These are phyloP conservation scores for Drosophila paulistorum DNA, from an alignment of 1,140 invertebrate species.

Conservation along the genomic window DNA sequence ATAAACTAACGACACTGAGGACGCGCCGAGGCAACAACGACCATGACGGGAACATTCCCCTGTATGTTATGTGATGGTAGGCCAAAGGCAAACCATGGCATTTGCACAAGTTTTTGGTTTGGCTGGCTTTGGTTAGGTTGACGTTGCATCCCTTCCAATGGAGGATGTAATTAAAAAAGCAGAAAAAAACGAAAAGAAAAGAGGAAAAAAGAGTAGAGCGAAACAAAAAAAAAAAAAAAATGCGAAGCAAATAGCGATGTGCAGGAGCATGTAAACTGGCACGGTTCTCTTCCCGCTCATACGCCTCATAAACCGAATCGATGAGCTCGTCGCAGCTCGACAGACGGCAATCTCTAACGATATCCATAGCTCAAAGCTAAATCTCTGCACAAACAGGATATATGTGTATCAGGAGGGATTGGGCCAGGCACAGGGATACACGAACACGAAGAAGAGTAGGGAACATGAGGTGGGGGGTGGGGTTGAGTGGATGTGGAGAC, in stretches of 20 bases:
- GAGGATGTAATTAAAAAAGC: slow-evolving; percentile 78
- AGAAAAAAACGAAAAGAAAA: slow-evolving; percentile 53
- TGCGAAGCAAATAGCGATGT: background rate
- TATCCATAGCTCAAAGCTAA: slow-evolving; percentile 80
- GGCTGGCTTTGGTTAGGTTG: slow-evolving; percentile 26
- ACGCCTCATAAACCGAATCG: slow-evolving; percentile 54
- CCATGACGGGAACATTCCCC: slow-evolving; percentile 5
- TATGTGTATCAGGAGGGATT: slow-evolving; percentile 40
- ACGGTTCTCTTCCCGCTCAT: background rate
- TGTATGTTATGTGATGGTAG: slow-evolving; percentile 35
- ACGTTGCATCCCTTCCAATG: background rate
- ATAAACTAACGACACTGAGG: slow-evolving; percentile 63
- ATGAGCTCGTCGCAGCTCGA: slow-evolving; percentile 47
- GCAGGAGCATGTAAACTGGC: slow-evolving; percentile 44
- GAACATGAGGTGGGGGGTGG: background rate
- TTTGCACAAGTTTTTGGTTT: slow-evolving; percentile 69
- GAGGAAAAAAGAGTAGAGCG: too few species aligned
- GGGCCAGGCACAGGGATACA: background rate
- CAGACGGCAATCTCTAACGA: slow-evolving; percentile 53
- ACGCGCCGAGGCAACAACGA: too few species aligned
- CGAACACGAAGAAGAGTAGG: too few species aligned
- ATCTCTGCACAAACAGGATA: slow-evolving; percentile 80
- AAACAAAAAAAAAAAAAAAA: slow-evolving; percentile 6
- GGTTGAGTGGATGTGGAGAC: slow-evolving; percentile 26
- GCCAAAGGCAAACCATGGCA: slow-evolving; percentile 70